phyloP scores from a whole-genome alignment of 2,113 vertebrate species.

The Eptesicus fuscus region DNA sequence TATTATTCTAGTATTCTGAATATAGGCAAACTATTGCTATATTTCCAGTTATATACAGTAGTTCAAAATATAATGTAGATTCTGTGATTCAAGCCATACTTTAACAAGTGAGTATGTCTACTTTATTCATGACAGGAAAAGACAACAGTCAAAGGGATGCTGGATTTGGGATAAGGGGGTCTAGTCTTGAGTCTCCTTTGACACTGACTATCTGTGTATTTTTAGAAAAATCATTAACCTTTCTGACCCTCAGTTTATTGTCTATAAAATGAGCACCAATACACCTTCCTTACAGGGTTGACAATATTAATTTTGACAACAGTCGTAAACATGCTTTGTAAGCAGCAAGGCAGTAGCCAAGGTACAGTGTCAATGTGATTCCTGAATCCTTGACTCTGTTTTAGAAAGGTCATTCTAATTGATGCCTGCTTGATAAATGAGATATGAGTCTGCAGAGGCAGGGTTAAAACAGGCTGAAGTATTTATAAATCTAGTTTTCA shows the following conservation, averaged over 20 bases:
- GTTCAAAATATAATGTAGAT: background rate
- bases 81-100: background rate
- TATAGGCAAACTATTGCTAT: background rate
- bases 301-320: background rate
- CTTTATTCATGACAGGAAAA: background rate
- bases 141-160: background rate
- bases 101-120: background rate
- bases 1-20: background rate
- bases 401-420: conserved; percentile 1
- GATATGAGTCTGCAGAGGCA: background rate
- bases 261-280: background rate
- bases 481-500: conserved; percentile 54
- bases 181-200: background rate
- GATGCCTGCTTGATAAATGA: background rate
- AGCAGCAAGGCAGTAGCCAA: background rate
- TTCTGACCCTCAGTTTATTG: background rate
- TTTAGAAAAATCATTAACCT: background rate
- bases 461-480: conserved; percentile 6
- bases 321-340: background rate
- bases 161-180: background rate
- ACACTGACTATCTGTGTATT: background rate
- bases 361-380: background rate
- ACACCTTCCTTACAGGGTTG: background rate
- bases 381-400: background rate
- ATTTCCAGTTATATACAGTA: background rate